These are phyloP conservation scores for Sebastes fasciatus DNA, from an alignment of 2,113 vertebrate species.

Conservation along the genomic window DNA sequence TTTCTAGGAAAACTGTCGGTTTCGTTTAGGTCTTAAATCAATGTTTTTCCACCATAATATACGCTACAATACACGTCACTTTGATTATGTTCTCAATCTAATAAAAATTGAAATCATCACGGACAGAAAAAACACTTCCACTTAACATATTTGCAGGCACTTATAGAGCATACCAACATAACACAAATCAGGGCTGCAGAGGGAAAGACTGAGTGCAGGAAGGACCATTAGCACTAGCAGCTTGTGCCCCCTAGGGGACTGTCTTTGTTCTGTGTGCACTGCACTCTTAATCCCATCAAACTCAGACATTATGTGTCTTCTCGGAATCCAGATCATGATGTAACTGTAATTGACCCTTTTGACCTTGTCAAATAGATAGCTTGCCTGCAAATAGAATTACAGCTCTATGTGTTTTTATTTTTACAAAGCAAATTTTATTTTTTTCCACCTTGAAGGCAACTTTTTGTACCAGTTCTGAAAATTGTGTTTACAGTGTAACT, in stretches of 20 bases:
- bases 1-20: not conserved
- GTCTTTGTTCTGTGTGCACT: not conserved
- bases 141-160: not conserved
- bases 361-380: not conserved
- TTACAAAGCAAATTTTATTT: not conserved
- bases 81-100: too few species aligned
- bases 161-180: not conserved
- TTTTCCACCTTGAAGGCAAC: not conserved
- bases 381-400: not conserved
- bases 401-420: not conserved
- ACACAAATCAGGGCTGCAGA: not conserved
- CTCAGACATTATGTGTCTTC: conserved; percentile 7
- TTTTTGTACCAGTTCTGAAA: not conserved
- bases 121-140: not conserved
- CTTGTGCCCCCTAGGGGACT: conserved; percentile 47
- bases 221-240: conserved; percentile 2
- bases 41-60: not conserved
- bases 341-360: not conserved
- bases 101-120: too few species aligned
- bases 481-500: not conserved
- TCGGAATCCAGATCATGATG: conserved; percentile 21
- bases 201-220: not conserved
- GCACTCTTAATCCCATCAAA: conserved; percentile 27
- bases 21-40: not conserved
- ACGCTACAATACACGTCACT: too few species aligned